A percentile compares a stretch with the other conserved stretches of the same genome.
Conservation (phyloP, 2,113 vertebrate species). For the Syrmaticus mikado region DNA sequence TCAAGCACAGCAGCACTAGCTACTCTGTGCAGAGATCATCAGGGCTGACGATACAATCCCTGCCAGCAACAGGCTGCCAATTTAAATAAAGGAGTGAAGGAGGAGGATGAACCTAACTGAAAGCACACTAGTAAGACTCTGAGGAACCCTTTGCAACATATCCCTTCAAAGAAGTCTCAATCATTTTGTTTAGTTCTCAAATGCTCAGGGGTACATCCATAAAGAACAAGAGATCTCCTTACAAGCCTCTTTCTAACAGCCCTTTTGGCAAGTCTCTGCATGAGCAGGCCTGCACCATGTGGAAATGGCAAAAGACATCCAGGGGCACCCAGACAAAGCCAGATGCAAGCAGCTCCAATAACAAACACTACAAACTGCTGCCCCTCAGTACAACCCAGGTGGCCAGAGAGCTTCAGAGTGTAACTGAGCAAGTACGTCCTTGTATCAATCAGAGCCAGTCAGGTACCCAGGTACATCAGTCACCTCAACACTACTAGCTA, state of each 20-base stretch:
- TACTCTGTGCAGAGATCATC: accelerated
- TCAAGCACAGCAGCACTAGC: neutral
- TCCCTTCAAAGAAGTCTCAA: neutral
- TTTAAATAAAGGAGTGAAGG: neutral
- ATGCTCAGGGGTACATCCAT: neutral
- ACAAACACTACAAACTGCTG: neutral
- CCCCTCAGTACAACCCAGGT: neutral
- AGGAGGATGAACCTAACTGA: neutral
- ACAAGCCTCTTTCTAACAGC: neutral
- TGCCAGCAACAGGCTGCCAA: neutral
- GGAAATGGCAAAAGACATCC: accelerated
- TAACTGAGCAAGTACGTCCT: neutral
- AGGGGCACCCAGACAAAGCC: neutral
- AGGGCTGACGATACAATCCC: neutral
- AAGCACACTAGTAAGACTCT: neutral
- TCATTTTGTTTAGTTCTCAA: neutral
- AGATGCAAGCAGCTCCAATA: neutral
- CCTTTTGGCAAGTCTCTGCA: neutral
- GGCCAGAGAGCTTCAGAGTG: neutral
- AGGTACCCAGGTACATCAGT: accelerated
- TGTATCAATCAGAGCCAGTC: neutral
- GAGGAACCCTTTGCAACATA: neutral
- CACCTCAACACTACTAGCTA: neutral
- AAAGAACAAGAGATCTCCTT: neutral
- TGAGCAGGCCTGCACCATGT: accelerated